These are phyloP conservation scores for Cyrtonyx montezumae DNA, from an alignment of 2,113 vertebrate species.

Conservation along the genomic window DNA sequence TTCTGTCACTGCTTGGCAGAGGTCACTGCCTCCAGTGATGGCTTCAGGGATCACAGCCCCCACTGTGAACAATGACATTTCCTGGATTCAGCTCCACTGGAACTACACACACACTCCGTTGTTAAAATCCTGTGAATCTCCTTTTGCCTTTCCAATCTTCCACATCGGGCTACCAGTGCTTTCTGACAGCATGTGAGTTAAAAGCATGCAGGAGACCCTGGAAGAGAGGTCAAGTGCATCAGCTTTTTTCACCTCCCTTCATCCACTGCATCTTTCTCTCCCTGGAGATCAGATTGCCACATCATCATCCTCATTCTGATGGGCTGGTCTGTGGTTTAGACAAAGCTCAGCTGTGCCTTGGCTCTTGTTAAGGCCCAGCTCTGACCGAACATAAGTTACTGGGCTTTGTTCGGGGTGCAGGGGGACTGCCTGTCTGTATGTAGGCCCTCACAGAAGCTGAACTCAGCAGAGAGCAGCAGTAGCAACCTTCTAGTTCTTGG, in stretches of 20 bases:
- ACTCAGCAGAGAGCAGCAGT: slow-evolving; percentile 5
- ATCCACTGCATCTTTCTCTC: background rate
- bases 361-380: slow-evolving; percentile 2
- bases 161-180: background rate
- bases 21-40: slow-evolving; percentile 54
- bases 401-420: slow-evolving; percentile 2
- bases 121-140: background rate
- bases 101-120: slow-evolving; percentile 49
- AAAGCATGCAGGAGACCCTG: background rate
- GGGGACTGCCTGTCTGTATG: background rate
- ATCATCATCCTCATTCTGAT: background rate
- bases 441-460: slow-evolving; percentile 19
- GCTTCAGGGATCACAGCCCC: background rate
- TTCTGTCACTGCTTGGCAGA: slow-evolving; percentile 57
- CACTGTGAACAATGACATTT: slow-evolving; percentile 59
- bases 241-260: background rate
- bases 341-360: background rate
- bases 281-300: background rate
- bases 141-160: background rate
- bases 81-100: slow-evolving; percentile 33
- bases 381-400: slow-evolving; percentile 19
- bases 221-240: slow-evolving; percentile 14
- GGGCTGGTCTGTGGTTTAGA: background rate
- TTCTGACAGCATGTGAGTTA: background rate
- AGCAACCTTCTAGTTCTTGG: slow-evolving; percentile 25